Evolutionary conservation across 2,888 invertebrate species (phyloP).

Genomic region (Nowickia ferox): DNA sequence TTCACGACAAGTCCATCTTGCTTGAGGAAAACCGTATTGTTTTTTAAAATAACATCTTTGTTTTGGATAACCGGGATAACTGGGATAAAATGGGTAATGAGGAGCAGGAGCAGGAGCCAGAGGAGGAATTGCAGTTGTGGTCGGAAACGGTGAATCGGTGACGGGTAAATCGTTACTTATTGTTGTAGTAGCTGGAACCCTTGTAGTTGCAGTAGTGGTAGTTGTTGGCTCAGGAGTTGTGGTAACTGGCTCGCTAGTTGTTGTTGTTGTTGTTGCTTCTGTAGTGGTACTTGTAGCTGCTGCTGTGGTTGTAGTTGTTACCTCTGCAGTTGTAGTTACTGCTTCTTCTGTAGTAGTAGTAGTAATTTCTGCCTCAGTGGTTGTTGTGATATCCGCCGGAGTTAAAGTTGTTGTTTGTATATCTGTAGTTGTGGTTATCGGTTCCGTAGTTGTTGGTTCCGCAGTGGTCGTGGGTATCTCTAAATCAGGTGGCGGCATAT

Average conservation of each 20-base stretch:
- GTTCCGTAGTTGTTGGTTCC: constrained; percentile 23
- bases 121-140: background rate
- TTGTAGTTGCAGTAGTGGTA: background rate
- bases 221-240: constrained; percentile 16
- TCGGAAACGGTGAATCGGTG: constrained; percentile 49
- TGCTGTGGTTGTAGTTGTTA: constrained; percentile 56
- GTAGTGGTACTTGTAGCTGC: background rate
- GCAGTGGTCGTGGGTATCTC: constrained; percentile 64
- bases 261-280: background rate
- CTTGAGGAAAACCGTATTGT: constrained; percentile 70
- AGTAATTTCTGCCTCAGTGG: background rate
- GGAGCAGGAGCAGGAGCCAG: background rate
- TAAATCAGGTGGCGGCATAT: constrained; percentile 76
- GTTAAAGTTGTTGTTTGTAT: constrained; percentile 21
- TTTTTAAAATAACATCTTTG: constrained; percentile 75
- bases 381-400: constrained; percentile 13
- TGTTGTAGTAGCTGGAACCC: background rate
- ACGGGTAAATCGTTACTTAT: constrained; percentile 24
- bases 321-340: constrained; percentile 51
- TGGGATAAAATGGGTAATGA: constrained; percentile 61
- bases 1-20: constrained; percentile 69
- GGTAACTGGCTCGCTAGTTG: constrained; percentile 38
- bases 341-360: constrained; percentile 44
- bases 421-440: constrained; percentile 22
- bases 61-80: constrained; percentile 47